phyloP scores from a whole-genome alignment of 2,113 vertebrate genomes.

The Verasper variegatus region DNA sequence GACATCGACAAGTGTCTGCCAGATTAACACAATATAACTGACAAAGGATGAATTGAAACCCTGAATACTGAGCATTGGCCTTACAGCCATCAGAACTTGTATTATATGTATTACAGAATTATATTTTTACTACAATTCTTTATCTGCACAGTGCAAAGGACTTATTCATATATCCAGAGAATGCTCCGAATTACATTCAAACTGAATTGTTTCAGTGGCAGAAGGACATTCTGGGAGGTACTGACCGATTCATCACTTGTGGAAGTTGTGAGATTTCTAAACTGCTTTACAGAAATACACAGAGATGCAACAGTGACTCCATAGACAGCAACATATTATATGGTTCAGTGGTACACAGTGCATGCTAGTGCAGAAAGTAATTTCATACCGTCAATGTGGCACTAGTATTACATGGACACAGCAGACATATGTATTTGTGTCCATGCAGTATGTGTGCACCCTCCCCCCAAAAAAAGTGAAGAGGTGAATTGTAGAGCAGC shows the following conservation, averaged over 20 bases:
- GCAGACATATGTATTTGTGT: background rate
- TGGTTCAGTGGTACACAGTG: constrained; percentile 11
- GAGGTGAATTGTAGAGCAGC: background rate
- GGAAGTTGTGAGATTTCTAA: background rate
- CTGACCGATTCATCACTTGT: background rate
- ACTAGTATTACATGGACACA: background rate
- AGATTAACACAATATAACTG: background rate
- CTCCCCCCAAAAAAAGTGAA: background rate
- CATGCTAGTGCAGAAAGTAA: background rate
- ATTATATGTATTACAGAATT: background rate
- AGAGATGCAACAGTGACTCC: background rate
- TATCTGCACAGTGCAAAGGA: constrained; percentile 6
- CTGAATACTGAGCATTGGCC: background rate
- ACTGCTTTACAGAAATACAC: background rate
- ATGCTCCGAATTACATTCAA: constrained; percentile 40
- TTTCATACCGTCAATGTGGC: too few species aligned
- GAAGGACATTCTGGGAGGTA: background rate
- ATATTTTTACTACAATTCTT: background rate
- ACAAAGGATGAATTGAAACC: background rate
- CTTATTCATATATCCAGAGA: background rate
- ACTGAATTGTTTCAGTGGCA: background rate
- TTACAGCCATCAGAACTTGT: background rate
- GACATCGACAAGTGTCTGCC: background rate
- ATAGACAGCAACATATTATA: background rate
- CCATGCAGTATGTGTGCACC: background rate